Conservation (phyloP, 1,140 invertebrate species). For the Bilobella aurantiaca region DNA sequence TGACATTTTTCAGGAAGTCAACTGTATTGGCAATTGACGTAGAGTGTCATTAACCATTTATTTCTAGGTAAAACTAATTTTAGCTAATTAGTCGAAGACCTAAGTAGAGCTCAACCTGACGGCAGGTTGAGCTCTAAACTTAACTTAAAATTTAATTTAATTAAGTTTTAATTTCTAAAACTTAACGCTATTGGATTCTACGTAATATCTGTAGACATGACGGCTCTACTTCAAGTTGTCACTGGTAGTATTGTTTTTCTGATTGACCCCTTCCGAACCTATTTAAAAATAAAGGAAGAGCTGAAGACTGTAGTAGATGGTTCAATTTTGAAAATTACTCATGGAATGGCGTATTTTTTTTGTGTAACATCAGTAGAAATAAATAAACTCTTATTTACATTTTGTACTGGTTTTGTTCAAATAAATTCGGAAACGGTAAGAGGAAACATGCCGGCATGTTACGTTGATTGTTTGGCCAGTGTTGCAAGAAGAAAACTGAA, state of each 20-base stretch:
- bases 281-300: not conserved
- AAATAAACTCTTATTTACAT: too few species aligned
- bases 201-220: not conserved
- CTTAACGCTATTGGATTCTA: not conserved
- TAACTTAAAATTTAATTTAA: too few species aligned
- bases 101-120: not conserved
- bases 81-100: too few species aligned
- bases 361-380: too few species aligned
- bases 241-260: not conserved
- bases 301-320: not conserved
- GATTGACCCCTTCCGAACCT: not conserved
- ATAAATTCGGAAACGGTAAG: too few species aligned
- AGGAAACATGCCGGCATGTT: too few species aligned
- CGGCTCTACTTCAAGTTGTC: not conserved
- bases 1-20: not conserved
- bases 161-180: not conserved
- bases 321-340: not conserved
- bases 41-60: not conserved
- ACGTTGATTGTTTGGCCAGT: too few species aligned
- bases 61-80: not conserved
- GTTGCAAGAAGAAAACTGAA: too few species aligned
- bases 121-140: not conserved
- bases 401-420: too few species aligned
- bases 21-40: not conserved
- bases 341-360: not conserved